phyloP scores from a whole-genome alignment of 1,140 invertebrate genomes.

The Solen grandis region DNA sequence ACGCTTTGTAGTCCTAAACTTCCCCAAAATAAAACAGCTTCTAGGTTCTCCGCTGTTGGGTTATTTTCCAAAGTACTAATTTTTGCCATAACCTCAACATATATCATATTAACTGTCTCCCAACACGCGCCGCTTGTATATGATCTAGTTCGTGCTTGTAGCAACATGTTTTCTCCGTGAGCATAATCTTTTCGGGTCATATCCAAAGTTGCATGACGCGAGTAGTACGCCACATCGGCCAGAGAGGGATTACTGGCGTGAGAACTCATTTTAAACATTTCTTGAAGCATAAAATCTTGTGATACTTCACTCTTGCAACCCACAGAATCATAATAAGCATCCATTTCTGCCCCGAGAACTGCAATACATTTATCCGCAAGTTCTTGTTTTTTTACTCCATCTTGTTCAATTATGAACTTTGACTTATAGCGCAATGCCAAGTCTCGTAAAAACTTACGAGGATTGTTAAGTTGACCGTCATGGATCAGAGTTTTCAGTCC shows the following conservation, averaged over 20 bases:
- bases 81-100: constrained; percentile 59
- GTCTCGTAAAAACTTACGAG: constrained; percentile 20
- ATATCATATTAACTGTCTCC: constrained; percentile 60
- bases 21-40: constrained; percentile 47
- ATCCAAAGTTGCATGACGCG: constrained; percentile 51
- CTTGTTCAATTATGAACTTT: constrained; percentile 1
- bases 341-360: constrained; percentile 58
- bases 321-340: constrained; percentile 47
- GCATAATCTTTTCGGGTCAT: constrained; percentile 40
- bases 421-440: constrained; percentile 17
- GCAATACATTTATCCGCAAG: constrained; percentile 55
- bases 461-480: constrained; percentile 53
- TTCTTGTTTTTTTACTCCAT: constrained; percentile 11
- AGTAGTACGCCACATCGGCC: constrained; percentile 44
- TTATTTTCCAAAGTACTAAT: constrained; percentile 58
- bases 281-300: constrained; percentile 45
- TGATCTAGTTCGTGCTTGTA: constrained; percentile 48
- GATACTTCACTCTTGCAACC: constrained; percentile 39
- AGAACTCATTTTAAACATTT: constrained; percentile 34
- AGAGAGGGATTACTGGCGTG: constrained; percentile 46
- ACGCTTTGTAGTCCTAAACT: constrained; percentile 49
- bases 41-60: constrained; percentile 14
- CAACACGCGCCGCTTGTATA: constrained; percentile 38
- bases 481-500: constrained; percentile 57
- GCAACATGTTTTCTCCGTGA: constrained; percentile 33